phyloP scores from a whole-genome alignment of 2,797 vertebrate species.

The Platyrinchus mystaceus region DNA sequence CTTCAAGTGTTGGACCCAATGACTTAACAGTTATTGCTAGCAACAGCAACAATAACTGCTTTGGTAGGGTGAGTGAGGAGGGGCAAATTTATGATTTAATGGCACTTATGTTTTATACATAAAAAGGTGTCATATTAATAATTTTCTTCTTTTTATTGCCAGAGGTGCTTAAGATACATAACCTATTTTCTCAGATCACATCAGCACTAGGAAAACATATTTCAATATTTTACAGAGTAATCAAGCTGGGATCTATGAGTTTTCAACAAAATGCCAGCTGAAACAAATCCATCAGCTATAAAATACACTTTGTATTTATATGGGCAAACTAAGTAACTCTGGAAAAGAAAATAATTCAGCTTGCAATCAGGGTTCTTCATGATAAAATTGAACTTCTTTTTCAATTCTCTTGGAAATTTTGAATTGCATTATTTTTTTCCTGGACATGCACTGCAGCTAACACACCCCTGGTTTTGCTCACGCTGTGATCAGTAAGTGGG shows the following conservation, averaged over 20 bases:
- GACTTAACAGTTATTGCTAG: background rate
- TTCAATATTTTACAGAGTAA: slow-evolving; percentile 7
- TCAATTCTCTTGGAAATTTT: background rate
- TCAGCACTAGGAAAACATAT: background rate
- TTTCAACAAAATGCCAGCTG: slow-evolving; percentile 1
- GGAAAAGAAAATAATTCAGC: background rate
- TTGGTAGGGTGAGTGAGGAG: background rate
- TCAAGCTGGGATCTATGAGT: background rate
- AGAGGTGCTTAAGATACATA: background rate
- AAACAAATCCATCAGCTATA: slow-evolving; percentile 3
- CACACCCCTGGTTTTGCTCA: background rate
- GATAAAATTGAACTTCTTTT: background rate
- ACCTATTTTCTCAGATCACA: background rate
- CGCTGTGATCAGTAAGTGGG: background rate
- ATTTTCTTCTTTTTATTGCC: background rate
- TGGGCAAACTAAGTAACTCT: background rate
- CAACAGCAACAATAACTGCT: background rate
- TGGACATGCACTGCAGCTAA: background rate
- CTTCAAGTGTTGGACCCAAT: background rate
- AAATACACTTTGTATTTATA: background rate
- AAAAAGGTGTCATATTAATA: background rate
- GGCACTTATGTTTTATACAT: background rate
- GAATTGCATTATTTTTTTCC: background rate
- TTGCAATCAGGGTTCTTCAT: background rate
- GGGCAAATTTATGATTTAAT: background rate